phyloP scores from a whole-genome alignment of 2,888 invertebrate genomes.

The Ecdyonurus torrentis region DNA sequence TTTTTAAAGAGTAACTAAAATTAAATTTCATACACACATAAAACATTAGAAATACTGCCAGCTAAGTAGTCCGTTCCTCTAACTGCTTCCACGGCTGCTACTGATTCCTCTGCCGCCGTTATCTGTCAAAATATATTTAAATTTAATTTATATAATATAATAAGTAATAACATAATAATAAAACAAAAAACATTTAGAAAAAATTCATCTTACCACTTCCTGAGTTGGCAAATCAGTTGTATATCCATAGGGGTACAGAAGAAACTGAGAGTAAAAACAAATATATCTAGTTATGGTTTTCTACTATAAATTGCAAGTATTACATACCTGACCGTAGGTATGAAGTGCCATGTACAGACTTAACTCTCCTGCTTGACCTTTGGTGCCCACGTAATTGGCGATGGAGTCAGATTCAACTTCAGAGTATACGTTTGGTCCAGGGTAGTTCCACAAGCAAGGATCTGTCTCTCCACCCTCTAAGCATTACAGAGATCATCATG shows the following conservation, averaged over 20 bases:
- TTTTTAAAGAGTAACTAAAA: too few relatives aligned
- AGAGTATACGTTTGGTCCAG: neutral
- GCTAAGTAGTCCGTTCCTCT: neutral
- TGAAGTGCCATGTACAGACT: neutral
- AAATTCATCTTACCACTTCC: neutral
- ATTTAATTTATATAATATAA: too few relatives aligned
- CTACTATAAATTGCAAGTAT: neutral
- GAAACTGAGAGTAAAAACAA: neutral
- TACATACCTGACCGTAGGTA: neutral
- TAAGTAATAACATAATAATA: neutral
- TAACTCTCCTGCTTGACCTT: neutral
- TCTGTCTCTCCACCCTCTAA: neutral
- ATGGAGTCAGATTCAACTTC: neutral
- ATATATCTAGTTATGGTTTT: neutral
- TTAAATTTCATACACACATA: too few relatives aligned
- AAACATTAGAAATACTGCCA: neutral
- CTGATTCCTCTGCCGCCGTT: neutral
- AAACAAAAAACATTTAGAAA: neutral
- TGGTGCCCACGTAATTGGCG: neutral
- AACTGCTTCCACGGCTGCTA: neutral
- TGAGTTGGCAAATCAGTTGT: neutral
- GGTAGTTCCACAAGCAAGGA: slow-evolving; percentile 1
- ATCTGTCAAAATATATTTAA: too few relatives aligned
- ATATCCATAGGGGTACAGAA: neutral
- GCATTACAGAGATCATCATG: neutral